These are phyloP conservation scores for Crotalus tigris DNA, from an alignment of 2,113 vertebrate genomes.

Conservation along the genomic window DNA sequence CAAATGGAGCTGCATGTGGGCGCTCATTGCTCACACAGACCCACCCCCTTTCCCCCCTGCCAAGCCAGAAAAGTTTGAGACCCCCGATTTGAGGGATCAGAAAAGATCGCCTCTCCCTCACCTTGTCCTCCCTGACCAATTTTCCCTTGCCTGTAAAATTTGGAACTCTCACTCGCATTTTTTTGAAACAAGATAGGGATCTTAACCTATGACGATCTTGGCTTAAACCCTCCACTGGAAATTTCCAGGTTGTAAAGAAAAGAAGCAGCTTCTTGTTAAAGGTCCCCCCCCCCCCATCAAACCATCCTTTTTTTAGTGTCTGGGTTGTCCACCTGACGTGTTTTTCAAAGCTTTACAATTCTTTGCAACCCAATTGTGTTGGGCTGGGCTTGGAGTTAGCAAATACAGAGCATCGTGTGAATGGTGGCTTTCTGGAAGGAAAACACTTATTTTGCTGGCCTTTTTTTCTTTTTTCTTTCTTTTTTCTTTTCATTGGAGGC, in stretches of 20 bases:
- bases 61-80: too few relatives aligned
- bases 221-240: background rate
- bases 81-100: background rate
- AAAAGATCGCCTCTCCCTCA: background rate
- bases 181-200: background rate
- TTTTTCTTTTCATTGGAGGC: conserved; percentile 44
- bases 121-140: background rate
- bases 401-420: conserved; percentile 28
- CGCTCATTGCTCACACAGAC: too few relatives aligned
- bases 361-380: background rate
- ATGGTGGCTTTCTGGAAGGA: conserved; percentile 60
- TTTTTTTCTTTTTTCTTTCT: conserved; percentile 12
- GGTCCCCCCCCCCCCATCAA: background rate
- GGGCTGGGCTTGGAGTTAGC: conserved; percentile 17
- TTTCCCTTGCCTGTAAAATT: background rate
- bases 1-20: too few relatives aligned
- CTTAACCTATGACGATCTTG: background rate
- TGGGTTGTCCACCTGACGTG: background rate
- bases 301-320: background rate
- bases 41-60: too few relatives aligned
- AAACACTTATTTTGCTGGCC: conserved; percentile 56
- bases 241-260: background rate
- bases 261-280: background rate
- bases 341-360: background rate
- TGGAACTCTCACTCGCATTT: background rate